phyloP scores from a whole-genome alignment of 1,140 invertebrate genomes.

The Drosophila murphyi region DNA sequence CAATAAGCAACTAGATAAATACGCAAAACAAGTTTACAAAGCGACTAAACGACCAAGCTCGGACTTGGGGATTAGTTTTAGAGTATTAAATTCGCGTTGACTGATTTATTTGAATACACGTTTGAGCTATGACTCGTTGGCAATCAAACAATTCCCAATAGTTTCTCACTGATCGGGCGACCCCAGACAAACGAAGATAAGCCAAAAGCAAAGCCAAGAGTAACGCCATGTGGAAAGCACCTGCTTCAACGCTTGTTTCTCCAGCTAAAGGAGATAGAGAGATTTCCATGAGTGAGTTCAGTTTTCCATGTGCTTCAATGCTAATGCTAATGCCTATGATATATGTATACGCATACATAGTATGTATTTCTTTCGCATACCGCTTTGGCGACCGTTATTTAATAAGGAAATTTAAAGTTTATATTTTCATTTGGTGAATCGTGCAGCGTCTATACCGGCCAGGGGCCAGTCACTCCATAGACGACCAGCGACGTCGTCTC shows the following conservation, averaged over 20 bases:
- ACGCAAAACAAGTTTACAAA: background rate
- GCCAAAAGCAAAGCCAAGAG: background rate
- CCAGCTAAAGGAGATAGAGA: background rate
- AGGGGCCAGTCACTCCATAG: slow-evolving; percentile 23
- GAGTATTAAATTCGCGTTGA: background rate
- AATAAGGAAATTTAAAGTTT: slow-evolving; percentile 72
- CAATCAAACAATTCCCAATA: slow-evolving; percentile 34
- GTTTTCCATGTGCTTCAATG: background rate
- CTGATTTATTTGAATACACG: slow-evolving; percentile 30
- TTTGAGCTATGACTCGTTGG: slow-evolving; percentile 43
- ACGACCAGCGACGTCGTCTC: slow-evolving; percentile 17
- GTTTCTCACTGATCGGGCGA: slow-evolving; percentile 19
- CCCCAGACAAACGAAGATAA: background rate
- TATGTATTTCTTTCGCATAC: slow-evolving; percentile 19
- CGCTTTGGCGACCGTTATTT: slow-evolving; percentile 73
- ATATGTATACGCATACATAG: background rate
- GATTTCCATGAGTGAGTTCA: slow-evolving; percentile 27
- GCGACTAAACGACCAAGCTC: background rate
- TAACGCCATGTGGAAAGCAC: slow-evolving; percentile 27
- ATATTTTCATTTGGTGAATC: slow-evolving; percentile 57
- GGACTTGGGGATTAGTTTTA: background rate
- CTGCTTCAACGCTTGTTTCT: slow-evolving; percentile 9
- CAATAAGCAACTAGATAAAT: background rate
- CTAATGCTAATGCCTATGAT: background rate
- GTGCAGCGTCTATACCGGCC: slow-evolving; percentile 33